Base-by-base conservation (phyloP, 2,888 invertebrate species). In the Chloroclystis v-ata region DNA sequence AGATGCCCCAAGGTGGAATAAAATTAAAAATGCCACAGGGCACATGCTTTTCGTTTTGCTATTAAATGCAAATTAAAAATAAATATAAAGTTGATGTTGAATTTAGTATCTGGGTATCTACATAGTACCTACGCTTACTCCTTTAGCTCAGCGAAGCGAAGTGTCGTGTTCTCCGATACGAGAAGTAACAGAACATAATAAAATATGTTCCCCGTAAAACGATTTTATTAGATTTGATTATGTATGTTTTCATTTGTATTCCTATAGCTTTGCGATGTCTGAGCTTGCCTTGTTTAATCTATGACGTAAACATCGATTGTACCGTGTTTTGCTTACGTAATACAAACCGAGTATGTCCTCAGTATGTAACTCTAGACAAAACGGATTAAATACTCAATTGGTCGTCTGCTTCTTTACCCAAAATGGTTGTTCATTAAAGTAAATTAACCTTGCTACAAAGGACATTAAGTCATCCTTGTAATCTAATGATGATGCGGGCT, bases 371-470 rank as follows among this genome's bases (percentile, higher is more conserved):
- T 13, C n/a, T 16, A 35, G 35, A 10, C 35, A 35, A 1, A 24
- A 20, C 16, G 35, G 20, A 24, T 35, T 8, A 33, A 33, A 9
- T 5, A 33, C 14, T 33, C n/a, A 35, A 55, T 50, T 52, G 47
- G 52, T 43, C 46, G 37, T 48, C 45, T 42, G 41, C 38, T 44
- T 35, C 49, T 47, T 47, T 32, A 47, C 25, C 41, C 47, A 28
- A 51, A 54, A 57, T 56, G 52, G 40, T 49, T 37, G 49, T 53
- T 51, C 46, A 57, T 56, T 52, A 52, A 50, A 42, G 43, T 48
- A 29, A 49, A 54, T 58, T 56, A 51, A 52, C 58, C 54, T 54
- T 58, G 52, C 42, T 30, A 37, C 30, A 52, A 29, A 37, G 42
- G 43, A 52, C 47, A 39, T 51, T 52, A 43, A 46, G 39, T 43